Evolutionary conservation across 2,888 invertebrate species (phyloP), one percentile per base, ranked within the genome.

Genomic region (Drosophila nigricruria): DNA sequence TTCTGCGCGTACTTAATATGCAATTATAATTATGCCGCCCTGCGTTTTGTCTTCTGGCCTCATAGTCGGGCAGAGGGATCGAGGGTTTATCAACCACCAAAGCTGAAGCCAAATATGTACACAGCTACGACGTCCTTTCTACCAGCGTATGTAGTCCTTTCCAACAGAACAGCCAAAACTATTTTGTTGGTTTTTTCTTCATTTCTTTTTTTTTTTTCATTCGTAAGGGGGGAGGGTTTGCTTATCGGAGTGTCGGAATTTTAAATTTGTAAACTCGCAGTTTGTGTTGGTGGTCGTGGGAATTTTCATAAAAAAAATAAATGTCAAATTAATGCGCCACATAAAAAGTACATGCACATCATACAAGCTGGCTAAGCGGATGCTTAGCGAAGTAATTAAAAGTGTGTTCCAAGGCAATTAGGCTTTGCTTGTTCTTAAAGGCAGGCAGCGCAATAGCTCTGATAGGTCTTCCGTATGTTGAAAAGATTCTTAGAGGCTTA

Each of bases 1-100:
- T 47, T 68, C 58, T 53, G 62, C 57, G 65, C 86, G 78, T 83
- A 86, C 81, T 83, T 81, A 80, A 88, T 83, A 86, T 83, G 74
- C 83, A 88, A 79, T 89, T 89, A 88, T 88, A 88, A 90, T 88
- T 86, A 89, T 88, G 86, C 82, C 74, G 89, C 79, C 89, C 81
- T 73, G 77, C 70, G 61, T 70, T 70, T 64, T 80, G 88, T 70
- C 74, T 71, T 70, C 60, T 49, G 38, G 64, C 58, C 52, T 34
- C 52, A 5, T 18, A 23, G 23, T 18, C 38, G 58, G 18, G 16
- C 52, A 53, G 62, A 60, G 69, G 56, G 61, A 66, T 53, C 52
- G 47, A 57, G 65, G 69, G 75, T 50, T 68, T 70, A 89, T 73
- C 86, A 84, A 86, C 84, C 84, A 82, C 86, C 73, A 70, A 62